Evolutionary conservation across 2,113 vertebrate genomes (phyloP).

Genomic region (Micromys minutus): DNA sequence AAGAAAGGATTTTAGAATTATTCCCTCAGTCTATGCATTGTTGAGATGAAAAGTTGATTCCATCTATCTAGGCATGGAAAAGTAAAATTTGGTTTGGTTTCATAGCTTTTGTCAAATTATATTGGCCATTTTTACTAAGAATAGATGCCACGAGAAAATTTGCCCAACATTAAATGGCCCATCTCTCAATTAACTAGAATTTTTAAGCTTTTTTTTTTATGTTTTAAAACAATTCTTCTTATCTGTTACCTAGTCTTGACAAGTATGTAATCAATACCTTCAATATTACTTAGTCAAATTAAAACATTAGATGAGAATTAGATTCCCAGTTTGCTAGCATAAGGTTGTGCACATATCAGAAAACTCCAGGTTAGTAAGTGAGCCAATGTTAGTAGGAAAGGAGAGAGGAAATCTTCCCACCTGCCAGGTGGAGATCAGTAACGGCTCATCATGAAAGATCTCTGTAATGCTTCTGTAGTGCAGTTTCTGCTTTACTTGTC

Average conservation of each 20-base stretch:
- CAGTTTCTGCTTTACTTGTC: background rate
- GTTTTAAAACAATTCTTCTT: constrained; percentile 25
- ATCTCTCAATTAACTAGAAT: background rate
- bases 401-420: background rate
- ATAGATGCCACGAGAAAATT: background rate
- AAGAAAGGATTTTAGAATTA: background rate
- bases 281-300: background rate
- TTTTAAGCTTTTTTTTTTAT: constrained; percentile 42
- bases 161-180: background rate
- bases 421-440: background rate
- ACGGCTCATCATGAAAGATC: background rate
- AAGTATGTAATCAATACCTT: background rate
- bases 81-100: background rate
- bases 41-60: background rate
- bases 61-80: background rate
- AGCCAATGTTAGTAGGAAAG: background rate
- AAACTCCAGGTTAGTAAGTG: background rate
- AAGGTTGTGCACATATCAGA: background rate
- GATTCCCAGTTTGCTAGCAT: background rate
- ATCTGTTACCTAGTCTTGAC: background rate
- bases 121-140: background rate
- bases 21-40: background rate
- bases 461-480: background rate
- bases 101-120: background rate
- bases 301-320: background rate